Evolutionary conservation across 2,888 invertebrate species (phyloP), one percentile per base, ranked within the genome.

Genomic region (Nomada ferruginata): DNA sequence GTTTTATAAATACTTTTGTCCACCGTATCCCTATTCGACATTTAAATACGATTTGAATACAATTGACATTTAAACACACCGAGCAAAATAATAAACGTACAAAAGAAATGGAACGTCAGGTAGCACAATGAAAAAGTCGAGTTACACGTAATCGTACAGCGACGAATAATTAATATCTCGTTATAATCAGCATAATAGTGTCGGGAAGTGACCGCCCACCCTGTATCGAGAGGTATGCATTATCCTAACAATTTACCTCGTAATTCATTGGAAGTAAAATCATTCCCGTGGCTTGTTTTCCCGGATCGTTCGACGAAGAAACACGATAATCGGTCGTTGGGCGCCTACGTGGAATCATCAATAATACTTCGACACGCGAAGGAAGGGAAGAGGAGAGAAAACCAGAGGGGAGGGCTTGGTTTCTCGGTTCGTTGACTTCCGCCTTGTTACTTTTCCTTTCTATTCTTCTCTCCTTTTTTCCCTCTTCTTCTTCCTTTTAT

Each of bases 351-450:
- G 69, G 74, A 73, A 85, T 76, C 74, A 79, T 65, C 79, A 79
- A 86, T 81, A 81, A 85, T 84, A 73, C 79, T 52, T 76, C 55
- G 73, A 80, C 78, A 76, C 59, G 69, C 59, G 60, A 74, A 26
- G 57, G 60, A 66, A 72, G 26, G 55, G 60, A 63, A 79, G 69
- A 64, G 73, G 81, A 66, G 73, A 76, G 59, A 70, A 5, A 36
- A 36, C 36, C 36, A 5, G 36, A 36, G 29, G 29, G 7, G 29
- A 29, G 36, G 36, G 36, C n/a, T 71, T 47, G 75, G 68, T 78
- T 76, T 76, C 86, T 83, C 78, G 77, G 87, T 89, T 87, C 87
- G 85, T 87, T 87, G 86, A 89, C 86, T 89, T 86, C 72, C 83
- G 81, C 74, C 84, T 69, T 66, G 76, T 55, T 53, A 66, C 36